Evolutionary conservation across 1,140 invertebrate species (phyloP), one percentile per base, ranked within the genome.

Genomic region (Mesaphorura yosii): DNA sequence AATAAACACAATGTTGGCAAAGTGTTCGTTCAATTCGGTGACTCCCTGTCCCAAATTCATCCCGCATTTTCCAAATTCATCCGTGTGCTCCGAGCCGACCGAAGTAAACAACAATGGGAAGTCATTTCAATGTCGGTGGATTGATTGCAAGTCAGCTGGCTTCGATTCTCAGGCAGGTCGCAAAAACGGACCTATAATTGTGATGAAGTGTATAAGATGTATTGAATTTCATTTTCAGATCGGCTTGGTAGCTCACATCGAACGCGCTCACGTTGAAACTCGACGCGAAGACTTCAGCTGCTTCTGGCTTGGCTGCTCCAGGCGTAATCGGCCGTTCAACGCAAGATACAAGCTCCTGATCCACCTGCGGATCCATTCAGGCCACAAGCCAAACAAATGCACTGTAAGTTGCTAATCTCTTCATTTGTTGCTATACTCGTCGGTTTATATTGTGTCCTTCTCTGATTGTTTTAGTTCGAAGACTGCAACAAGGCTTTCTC

Each of bases 311-410:
- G 83, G 83, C 2, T 97, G 92, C 72, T 82, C 84, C 0, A 74
- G 91, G 26, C 76, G 81, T 41, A 76, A 82, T 31, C 79, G 85
- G 41, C 88, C 91, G 0, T 97, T 97, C 70, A 96, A 96, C 70
- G 92, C 92, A 0, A 76, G 92, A 48, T 97, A 97, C 74, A 97
- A 96, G 67, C 73, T 97, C 5, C 77, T 96, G 7, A 95, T 95
- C 53, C 92, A 96, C 68, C 95, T 95, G 90, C 69, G 91, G 7
- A 89, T 96, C 0, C 92, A 96, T 67, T 90, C 87, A 34, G 90
- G 91, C 15, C 89, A 95, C 65, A 95, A 94, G 65, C 92, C 92
- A 1, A 94, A 95, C 69, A 87, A 91, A 73, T 96, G 92, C 70
- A 83, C 84, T 69, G 91, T 95, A 74, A 87, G 83, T 78, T 37